Base-by-base conservation (phyloP, 2,113 vertebrate species). In the Oreotrochilus melanogaster region DNA sequence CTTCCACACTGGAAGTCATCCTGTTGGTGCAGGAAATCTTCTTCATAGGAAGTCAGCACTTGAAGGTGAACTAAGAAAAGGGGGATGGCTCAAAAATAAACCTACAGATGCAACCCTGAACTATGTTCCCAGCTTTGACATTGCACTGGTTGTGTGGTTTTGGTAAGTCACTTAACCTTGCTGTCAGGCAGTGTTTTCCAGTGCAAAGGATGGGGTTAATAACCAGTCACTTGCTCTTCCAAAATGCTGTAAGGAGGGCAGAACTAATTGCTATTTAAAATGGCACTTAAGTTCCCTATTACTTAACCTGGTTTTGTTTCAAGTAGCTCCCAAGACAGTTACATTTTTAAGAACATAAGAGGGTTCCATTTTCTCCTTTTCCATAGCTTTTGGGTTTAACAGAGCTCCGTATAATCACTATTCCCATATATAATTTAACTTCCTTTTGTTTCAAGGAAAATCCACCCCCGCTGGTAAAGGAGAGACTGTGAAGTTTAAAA, bases 401-500 rank as follows among this genome's bases (percentile, higher is more conserved):
- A 72, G 73, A 71, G 30, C 28, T 87, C 48, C 67, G n/a, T 45
- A 91, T 79, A 60, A 78, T 81, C 37, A 72, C 33, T 71, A 71
- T 93, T 90, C 72, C 69, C 31, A 25, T 69, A 60, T 53, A 84
- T 74, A 93, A 71, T 64, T 17, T 70, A 75, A 76, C 64, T 80
- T 93, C 10, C 48, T 71, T 86, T 78, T 95, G 35, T 95, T 70
- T 37, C 31, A 66, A 90, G 69, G 65, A 66, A 88, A 84, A 83
- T 90, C 35, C 51, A 64, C 10, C 21, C 15, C 18, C 33, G 30
- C 43, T 75, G 15, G 24, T 35, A 75, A 65, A 92, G 65, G 56
- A 93, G 64, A 90, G 71, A 92, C n/a, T 2, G 3, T 81, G 86
- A 78, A 73, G 57, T 84, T 92, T 92, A 93, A 92, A 88, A 95